Evolutionary conservation across 2,888 invertebrate genomes (phyloP), one percentile per base, ranked within the genome.

Genomic region (Galerucella calmariensis): DNA sequence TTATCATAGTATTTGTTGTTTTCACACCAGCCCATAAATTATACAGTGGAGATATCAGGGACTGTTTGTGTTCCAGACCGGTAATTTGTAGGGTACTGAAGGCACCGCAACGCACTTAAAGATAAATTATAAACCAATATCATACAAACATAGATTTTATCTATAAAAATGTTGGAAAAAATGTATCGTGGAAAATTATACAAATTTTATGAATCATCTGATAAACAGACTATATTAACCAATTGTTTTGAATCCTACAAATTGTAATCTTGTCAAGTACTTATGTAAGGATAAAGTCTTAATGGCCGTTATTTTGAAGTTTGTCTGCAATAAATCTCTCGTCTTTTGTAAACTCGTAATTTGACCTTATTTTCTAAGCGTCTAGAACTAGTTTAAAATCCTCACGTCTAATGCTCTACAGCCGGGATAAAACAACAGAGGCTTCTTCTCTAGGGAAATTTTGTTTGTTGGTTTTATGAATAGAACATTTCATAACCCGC

Each of bases 1-100:
- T 69, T 69, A 69, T 69, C 69, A 24, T 61, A 62, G 62, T 53
- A 69, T 69, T 69, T 69, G 69, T 69, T 69, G 69, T 53, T 69
- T 62, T 51, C 62, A 69, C 62, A 63, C 48, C 62, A 51, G 62
- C 27, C 48, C 69, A 63, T 69, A 16, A 53, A 53, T 53, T 53
- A 69, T 62, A 69, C 9, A 35, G 41, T 24, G n/a, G 2, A 62
- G 62, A 62, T 62, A 69, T 69, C n/a, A 16, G 8, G 48, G 27
- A 41, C n/a, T 61, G 51, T 69, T 69, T 69, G 27, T 61, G 51
- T 69, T 53, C 69, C n/a, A 11, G 14, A 44, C 61, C 51, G 46
- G 46, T n/a, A 62, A 46, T 62, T 62, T 62, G 58, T 24, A 58
- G 67, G 62, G 63, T 62, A 35, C 51, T 62, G 9, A 51, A 62